Evolutionary conservation across 2,113 vertebrate genomes (phyloP).

Genomic region (Lonchura striata): DNA sequence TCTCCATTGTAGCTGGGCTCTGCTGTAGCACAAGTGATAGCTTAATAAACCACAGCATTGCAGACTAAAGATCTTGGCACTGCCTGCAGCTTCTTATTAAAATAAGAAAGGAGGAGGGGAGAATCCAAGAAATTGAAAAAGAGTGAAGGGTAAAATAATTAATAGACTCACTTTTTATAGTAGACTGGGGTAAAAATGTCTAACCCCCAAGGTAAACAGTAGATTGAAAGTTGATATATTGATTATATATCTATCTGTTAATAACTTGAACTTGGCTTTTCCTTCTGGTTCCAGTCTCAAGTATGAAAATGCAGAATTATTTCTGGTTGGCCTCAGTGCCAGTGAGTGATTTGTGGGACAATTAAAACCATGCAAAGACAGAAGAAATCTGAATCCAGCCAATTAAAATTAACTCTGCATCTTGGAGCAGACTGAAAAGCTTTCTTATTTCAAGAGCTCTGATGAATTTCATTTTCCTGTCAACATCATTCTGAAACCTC

Average conservation of each 20-base stretch:
- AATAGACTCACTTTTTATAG: not conserved
- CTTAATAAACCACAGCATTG: constrained; percentile 39
- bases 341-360: not conserved
- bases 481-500: not conserved
- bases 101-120: not conserved
- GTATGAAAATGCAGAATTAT: not conserved
- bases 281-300: not conserved
- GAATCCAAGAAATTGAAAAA: not conserved
- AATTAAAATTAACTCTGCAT: not conserved
- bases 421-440: not conserved
- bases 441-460: not conserved
- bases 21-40: constrained; percentile 4
- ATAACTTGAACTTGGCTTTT: not conserved
- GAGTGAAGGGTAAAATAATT: not conserved
- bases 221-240: not conserved
- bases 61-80: constrained; percentile 19
- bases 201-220: not conserved
- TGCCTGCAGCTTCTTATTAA: not conserved
- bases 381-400: not conserved
- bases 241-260: not conserved
- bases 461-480: not conserved
- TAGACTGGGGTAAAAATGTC: not conserved
- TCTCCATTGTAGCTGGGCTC: not conserved
- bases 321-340: not conserved
- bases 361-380: not conserved